These are phyloP conservation scores for Ephialtes manifestator DNA, from an alignment of 2,888 invertebrate species.

Conservation along the genomic window DNA sequence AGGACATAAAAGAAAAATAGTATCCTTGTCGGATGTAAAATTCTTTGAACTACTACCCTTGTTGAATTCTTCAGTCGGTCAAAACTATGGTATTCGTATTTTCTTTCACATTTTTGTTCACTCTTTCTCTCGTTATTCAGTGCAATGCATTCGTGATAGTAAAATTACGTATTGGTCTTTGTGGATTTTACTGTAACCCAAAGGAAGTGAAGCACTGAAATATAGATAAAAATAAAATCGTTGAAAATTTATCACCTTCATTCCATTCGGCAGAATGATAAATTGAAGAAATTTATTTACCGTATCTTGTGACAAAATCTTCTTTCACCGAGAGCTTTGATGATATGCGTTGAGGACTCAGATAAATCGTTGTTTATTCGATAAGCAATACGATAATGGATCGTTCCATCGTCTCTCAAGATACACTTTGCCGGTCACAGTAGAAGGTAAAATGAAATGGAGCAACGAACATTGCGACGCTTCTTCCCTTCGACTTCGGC, in stretches of 20 bases:
- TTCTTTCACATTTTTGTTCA: constrained; percentile 29
- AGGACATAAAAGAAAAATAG: not conserved
- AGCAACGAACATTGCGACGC: not conserved
- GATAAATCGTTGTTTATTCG: constrained; percentile 60
- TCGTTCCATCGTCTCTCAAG: constrained; percentile 16
- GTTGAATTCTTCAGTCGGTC: constrained; percentile 19
- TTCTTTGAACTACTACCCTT: constrained; percentile 1
- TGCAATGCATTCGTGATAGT: constrained; percentile 12
- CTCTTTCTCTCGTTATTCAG: constrained; percentile 5
- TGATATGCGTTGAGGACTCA: constrained; percentile 34
- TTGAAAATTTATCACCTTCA: constrained; percentile 19
- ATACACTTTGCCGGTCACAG: constrained; percentile 18
- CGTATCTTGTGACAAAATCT: constrained; percentile 36
- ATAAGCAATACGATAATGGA: constrained; percentile 26
- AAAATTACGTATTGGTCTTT: constrained; percentile 5
- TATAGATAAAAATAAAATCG: constrained; percentile 24
- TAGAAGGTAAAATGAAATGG: not conserved
- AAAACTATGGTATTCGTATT: not conserved
- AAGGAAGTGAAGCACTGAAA: constrained; percentile 13
- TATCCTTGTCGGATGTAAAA: not conserved
- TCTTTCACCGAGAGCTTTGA: constrained; percentile 11
- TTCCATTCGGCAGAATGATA: constrained; percentile 37
- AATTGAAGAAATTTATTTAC: constrained; percentile 53
- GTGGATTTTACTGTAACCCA: not conserved
- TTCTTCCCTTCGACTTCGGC: not conserved